These are phyloP conservation scores for Oligia strigilis DNA, from an alignment of 2,888 invertebrate genomes.

Conservation along the genomic window DNA sequence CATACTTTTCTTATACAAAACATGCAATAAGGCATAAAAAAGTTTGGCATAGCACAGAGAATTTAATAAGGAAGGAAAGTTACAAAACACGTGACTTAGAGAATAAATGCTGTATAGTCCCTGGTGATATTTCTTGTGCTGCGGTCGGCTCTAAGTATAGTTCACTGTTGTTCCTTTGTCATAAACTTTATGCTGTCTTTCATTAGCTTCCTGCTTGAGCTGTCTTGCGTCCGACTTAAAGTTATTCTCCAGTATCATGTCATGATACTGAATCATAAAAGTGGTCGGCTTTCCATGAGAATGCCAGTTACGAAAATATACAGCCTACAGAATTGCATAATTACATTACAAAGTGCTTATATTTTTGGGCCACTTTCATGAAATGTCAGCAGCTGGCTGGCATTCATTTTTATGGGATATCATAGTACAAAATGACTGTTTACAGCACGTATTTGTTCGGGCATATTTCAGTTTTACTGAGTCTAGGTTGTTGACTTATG, in stretches of 20 bases:
- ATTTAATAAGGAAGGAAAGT: constrained; percentile 52
- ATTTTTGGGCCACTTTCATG: constrained; percentile 65
- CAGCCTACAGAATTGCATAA: constrained; percentile 70
- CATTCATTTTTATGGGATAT: constrained; percentile 69
- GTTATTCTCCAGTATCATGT: constrained; percentile 50
- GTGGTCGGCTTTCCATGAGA: constrained; percentile 55
- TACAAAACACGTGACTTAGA: constrained; percentile 36
- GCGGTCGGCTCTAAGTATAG: constrained; percentile 10
- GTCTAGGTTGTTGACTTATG: background rate
- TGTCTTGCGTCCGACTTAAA: constrained; percentile 30
- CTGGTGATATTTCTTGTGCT: constrained; percentile 37
- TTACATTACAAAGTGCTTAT: constrained; percentile 67
- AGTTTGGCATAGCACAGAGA: constrained; percentile 19
- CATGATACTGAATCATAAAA: constrained; percentile 46
- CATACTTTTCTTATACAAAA: constrained; percentile 31
- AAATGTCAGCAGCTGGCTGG: constrained; percentile 66
- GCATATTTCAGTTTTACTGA: constrained; percentile 21
- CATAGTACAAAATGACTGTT: constrained; percentile 58
- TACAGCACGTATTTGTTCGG: constrained; percentile 30
- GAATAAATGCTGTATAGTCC: constrained; percentile 13
- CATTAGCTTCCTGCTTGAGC: constrained; percentile 43
- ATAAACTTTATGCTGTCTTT: constrained; percentile 55
- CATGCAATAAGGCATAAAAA: constrained; percentile 33
- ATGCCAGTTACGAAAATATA: constrained; percentile 68
- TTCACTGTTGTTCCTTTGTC: constrained; percentile 38